Evolutionary conservation across 2,797 vertebrate genomes (phyloP).

Genomic region (Triplophysa bombifrons): DNA sequence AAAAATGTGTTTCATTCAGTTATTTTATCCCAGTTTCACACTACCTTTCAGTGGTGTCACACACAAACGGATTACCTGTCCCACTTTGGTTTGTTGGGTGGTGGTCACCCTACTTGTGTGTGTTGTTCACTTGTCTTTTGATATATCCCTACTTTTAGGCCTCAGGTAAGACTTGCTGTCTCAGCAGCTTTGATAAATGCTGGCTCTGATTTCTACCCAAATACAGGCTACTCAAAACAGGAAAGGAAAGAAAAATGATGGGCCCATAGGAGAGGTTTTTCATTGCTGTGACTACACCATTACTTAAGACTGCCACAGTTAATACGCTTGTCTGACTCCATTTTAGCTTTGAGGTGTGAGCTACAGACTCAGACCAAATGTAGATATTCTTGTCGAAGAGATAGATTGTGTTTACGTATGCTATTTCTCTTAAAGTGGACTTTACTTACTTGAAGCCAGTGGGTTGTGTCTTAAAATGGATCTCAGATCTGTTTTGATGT

Average conservation of each 20-base stretch:
- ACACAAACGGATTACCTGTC: too few species aligned
- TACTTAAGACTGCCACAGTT: conserved; percentile 46
- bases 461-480: too few species aligned
- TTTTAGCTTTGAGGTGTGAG: conserved; percentile 17
- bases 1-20: too few species aligned
- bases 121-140: conserved; percentile 34
- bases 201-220: conserved; percentile 56
- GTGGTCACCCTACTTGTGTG: conserved; percentile 1
- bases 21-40: too few species aligned
- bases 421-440: conserved; percentile 22
- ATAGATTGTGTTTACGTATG: background rate
- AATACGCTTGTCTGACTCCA: conserved; percentile 49
- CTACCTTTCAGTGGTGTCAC: too few species aligned
- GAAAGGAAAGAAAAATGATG: conserved; percentile 62
- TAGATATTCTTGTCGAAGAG: conserved; percentile 24
- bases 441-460: conserved; percentile 13
- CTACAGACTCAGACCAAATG: conserved; percentile 23
- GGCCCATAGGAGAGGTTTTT: conserved; percentile 52
- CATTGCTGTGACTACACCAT: conserved; percentile 45
- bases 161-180: conserved; percentile 46
- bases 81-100: too few species aligned
- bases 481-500: too few species aligned
- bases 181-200: conserved; percentile 58
- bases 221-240: conserved; percentile 59
- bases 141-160: conserved; percentile 48